Base-by-base conservation (phyloP, 2,797 vertebrate species). In the Rhadinocentrus ornatus region DNA sequence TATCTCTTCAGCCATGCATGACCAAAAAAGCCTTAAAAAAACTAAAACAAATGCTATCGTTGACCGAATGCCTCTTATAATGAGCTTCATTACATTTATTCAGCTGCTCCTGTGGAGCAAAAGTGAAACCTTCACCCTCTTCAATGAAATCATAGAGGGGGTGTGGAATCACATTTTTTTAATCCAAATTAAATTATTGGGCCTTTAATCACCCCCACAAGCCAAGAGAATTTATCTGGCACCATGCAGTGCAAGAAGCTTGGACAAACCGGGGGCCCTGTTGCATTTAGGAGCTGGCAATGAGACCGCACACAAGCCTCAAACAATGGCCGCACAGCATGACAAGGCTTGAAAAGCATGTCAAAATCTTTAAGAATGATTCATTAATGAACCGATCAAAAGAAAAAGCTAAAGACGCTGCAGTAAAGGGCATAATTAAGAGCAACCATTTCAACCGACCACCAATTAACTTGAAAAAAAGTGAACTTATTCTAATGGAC, bases 161-260 rank as follows among this genome's bases (percentile, higher is more conserved):
- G 84, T 77, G 75, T 67, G 18, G 15, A 4, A 15, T 58, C 46
- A 48, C 4, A 29, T 0, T 22, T 83, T 75, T 91, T 82, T 87
- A 89, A 90, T 92, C 81, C 71, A 79, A 88, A 92, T 90, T 56
- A 84, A 90, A 91, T 90, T 83, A 89, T 85, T 81, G 50, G 53
- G 61, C 69, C 75, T 82, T 83, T 44, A 75, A 34, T 83, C 75
- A 60, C 26, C 68, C 41, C 15, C 65, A 62, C 62, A 81, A 82
- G 76, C 90, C 83, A 85, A 70, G 73, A 92, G 91, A 59, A 84
- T 87, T 85, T 76, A 91, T 88, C 81, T 46, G 75, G 62, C 75
- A 77, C 71, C 91, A 73, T 37, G 78, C 87, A 89, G 89, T 81
- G 88, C 63, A 29, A 60, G 31, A 18, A 54, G 58, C 62, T 31